Evolutionary conservation across 2,797 vertebrate genomes (phyloP).

Genomic region (Oreochromis mossambicus): DNA sequence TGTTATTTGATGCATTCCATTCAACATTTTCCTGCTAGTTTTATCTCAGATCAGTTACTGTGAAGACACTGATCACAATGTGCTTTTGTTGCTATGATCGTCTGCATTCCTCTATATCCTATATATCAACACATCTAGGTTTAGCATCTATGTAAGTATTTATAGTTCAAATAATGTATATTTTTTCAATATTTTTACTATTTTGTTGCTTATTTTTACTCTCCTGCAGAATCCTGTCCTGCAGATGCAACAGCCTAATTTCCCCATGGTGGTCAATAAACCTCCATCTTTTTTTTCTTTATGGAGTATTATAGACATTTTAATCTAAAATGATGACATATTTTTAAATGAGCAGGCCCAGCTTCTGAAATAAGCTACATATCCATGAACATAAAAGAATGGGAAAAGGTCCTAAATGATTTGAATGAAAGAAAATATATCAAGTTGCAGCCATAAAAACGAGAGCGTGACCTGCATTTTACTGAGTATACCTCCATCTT

Average conservation of each 20-base stretch:
- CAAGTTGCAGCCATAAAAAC: slow-evolving; percentile 17
- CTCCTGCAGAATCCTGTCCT: neutral
- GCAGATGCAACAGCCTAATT: slow-evolving; percentile 19
- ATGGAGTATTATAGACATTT: slow-evolving; percentile 25
- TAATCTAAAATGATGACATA: slow-evolving; percentile 37
- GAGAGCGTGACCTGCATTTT: slow-evolving; percentile 13
- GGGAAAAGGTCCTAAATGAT: neutral
- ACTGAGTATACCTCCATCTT: slow-evolving; percentile 27
- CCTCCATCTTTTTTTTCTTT: neutral
- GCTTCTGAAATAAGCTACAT: neutral
- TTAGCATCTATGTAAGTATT: neutral
- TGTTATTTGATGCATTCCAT: neutral
- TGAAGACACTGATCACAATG: neutral
- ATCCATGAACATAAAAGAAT: neutral
- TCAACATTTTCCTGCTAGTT: neutral
- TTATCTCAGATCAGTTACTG: neutral
- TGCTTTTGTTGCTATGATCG: neutral
- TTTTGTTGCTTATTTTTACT: neutral
- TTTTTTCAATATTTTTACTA: neutral
- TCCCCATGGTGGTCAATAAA: slow-evolving; percentile 32
- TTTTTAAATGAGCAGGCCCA: slow-evolving; percentile 3
- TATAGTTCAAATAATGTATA: neutral
- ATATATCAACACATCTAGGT: accelerated
- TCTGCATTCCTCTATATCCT: neutral
- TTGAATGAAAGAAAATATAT: slow-evolving; percentile 23